Evolutionary conservation across 2,797 vertebrate genomes (phyloP).

Genomic region (Pristis pectinata): DNA sequence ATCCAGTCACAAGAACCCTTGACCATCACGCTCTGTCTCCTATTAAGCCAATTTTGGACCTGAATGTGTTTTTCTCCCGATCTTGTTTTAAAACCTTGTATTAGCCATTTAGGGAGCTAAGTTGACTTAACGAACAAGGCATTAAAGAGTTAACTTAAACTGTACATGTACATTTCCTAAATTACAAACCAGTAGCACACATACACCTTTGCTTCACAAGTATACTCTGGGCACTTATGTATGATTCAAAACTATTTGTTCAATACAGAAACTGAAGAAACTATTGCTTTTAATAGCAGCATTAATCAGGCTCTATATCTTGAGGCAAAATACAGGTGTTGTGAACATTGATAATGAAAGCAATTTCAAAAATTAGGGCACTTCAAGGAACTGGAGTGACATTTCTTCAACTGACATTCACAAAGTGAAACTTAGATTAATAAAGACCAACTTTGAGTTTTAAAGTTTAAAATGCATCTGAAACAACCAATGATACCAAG

Average conservation of each 20-base stretch:
- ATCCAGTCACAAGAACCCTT: no score
- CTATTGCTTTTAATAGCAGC: neutral
- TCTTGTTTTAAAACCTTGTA: neutral
- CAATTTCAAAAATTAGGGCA: neutral
- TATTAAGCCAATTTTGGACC: no score
- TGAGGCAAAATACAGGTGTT: neutral
- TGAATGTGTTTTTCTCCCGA: no score
- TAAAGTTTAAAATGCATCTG: neutral
- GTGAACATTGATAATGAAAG: neutral
- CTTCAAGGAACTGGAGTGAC: neutral
- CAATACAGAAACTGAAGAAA: neutral
- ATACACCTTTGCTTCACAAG: no score
- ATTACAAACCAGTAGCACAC: neutral
- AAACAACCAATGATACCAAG: neutral
- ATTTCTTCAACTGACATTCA: neutral
- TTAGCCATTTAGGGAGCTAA: neutral
- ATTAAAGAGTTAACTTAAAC: neutral
- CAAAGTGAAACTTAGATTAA: neutral
- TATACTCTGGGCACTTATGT: neutral
- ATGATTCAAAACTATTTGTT: neutral
- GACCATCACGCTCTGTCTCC: no score
- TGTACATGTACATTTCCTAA: neutral
- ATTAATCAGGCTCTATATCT: neutral
- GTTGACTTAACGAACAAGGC: neutral
- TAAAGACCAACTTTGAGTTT: neutral